Evolutionary conservation across 2,888 invertebrate species (phyloP).

Genomic region (Acronicta leporina): DNA sequence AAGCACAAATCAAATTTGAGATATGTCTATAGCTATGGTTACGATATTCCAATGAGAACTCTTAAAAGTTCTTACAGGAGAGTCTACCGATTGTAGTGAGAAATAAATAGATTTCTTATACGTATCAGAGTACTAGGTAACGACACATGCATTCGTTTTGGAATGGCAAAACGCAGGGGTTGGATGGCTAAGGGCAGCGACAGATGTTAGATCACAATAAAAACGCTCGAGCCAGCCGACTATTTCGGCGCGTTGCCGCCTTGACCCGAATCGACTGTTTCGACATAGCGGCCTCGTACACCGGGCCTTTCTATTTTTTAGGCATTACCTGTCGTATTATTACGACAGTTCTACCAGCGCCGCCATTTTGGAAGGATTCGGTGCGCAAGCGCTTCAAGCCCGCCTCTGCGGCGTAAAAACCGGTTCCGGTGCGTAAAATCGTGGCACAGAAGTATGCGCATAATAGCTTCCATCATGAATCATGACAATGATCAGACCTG

Average conservation of each 20-base stretch:
- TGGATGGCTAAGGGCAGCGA: conserved; percentile 71
- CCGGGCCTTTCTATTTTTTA: conserved; percentile 89
- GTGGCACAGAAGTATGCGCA: conserved; percentile 34
- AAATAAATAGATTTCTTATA: conserved; percentile 1
- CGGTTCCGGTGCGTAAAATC: conserved; percentile 59
- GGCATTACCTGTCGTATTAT: conserved; percentile 89
- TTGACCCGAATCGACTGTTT: conserved; percentile 88
- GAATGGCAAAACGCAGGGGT: conserved; percentile 53
- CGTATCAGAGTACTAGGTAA: conserved; percentile 1
- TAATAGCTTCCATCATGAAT: conserved; percentile 55
- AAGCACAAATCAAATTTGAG: not conserved
- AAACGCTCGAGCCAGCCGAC: conserved; percentile 86
- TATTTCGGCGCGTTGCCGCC: conserved; percentile 88
- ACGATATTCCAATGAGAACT: conserved; percentile 13
- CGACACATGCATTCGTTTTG: conserved; percentile 23
- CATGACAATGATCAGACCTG: conserved; percentile 60
- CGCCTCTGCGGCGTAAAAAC: conserved; percentile 67
- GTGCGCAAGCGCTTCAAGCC: conserved; percentile 72
- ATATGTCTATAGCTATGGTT: not conserved
- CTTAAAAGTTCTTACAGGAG: not conserved
- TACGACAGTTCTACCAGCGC: conserved; percentile 84
- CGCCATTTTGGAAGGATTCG: conserved; percentile 83
- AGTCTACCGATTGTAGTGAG: not conserved
- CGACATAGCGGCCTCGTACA: conserved; percentile 88
- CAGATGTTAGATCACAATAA: conserved; percentile 89